Conservation (phyloP, 2,888 invertebrate genomes). For the Polietes domitor region DNA sequence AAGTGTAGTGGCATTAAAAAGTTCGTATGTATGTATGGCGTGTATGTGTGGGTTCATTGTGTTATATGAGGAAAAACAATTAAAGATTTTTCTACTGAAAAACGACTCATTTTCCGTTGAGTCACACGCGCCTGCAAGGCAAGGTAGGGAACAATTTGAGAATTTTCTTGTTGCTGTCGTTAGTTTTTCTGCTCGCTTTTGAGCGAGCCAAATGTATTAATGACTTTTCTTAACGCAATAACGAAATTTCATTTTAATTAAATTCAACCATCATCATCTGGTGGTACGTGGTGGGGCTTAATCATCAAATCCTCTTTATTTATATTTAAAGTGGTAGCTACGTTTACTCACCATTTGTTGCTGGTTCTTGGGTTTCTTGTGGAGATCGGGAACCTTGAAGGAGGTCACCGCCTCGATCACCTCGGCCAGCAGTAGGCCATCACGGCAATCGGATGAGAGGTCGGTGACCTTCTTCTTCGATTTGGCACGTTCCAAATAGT, state of each 20-base stretch:
- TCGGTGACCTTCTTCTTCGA: constrained; percentile 92
- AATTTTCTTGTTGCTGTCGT: constrained; percentile 1
- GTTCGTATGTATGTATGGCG: background rate
- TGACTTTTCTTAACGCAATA: constrained; percentile 52
- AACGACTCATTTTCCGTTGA: constrained; percentile 43
- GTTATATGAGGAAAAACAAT: constrained; percentile 58
- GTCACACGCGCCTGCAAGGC: constrained; percentile 20
- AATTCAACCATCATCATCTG: constrained; percentile 51
- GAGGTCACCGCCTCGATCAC: constrained; percentile 95
- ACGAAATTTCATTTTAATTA: constrained; percentile 54
- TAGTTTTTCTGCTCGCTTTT: constrained; percentile 17
- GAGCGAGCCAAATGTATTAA: constrained; percentile 45
- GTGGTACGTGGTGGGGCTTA: background rate
- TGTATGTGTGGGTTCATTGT: constrained; percentile 33
- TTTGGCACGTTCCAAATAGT: constrained; percentile 95
- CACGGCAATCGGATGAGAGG: constrained; percentile 94
- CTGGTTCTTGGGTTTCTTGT: constrained; percentile 93
- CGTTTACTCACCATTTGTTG: constrained; percentile 93
- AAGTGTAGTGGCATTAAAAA: constrained; percentile 33
- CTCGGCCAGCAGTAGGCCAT: constrained; percentile 95
- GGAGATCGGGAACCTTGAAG: constrained; percentile 88
- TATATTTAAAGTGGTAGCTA: background rate
- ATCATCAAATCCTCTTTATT: background rate
- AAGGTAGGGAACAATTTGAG: background rate
- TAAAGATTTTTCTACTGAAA: constrained; percentile 52